Conservation (phyloP, 64 coral and sea anemone species). For the Montipora capricornis region DNA sequence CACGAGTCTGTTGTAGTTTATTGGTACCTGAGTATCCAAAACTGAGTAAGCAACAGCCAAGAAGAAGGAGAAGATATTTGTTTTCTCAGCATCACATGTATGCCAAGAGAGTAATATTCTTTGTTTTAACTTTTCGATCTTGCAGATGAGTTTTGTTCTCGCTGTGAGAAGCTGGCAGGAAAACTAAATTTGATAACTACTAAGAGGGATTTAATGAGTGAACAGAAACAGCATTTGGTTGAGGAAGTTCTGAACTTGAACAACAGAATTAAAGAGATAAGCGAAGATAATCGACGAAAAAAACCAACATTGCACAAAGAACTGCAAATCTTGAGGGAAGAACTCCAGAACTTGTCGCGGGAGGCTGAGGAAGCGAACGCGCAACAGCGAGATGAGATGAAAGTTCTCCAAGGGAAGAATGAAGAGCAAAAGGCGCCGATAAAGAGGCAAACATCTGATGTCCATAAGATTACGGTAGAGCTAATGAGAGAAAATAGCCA, state of each 20-base stretch:
- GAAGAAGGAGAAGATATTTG: too few relatives aligned
- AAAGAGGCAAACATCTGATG: neutral
- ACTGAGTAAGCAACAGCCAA: too few relatives aligned
- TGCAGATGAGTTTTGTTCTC: neutral
- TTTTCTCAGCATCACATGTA: too few relatives aligned
- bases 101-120: too few relatives aligned
- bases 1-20: too few relatives aligned
- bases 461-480: too few relatives aligned
- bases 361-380: constrained; percentile 19
- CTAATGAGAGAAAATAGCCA: too few relatives aligned
- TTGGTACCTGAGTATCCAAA: too few relatives aligned
- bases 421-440: constrained; percentile 16
- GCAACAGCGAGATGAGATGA: constrained; percentile 21
- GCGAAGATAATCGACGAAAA: constrained; percentile 10
- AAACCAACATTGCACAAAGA: constrained; percentile 16
- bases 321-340: constrained; percentile 24
- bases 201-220: neutral
- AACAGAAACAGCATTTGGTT: neutral
- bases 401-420: constrained; percentile 1
- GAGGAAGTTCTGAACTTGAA: constrained; percentile 6
- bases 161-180: neutral
- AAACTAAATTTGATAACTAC: neutral
- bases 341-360: neutral
- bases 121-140: too few relatives aligned
- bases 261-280: constrained; percentile 5